Percentiles rank a stretch among this genome's conserved stretches.
Conservation (phyloP, 2,797 vertebrate species). For the Myoxocephalus aenaeus region DNA sequence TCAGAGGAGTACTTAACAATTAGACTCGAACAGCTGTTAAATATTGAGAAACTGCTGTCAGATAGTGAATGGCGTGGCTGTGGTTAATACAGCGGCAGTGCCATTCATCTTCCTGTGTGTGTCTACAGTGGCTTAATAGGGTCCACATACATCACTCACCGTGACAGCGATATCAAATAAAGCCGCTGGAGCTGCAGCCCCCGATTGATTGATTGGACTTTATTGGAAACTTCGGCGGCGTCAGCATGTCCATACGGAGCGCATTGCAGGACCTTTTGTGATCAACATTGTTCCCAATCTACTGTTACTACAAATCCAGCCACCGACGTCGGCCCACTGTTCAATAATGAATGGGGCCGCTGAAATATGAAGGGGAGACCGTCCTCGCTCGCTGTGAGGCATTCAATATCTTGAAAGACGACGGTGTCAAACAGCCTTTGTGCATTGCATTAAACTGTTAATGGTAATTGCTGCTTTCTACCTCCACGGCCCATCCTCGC, state of each 20-base stretch:
- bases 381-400: conserved; percentile 28
- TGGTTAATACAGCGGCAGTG: conserved; percentile 1
- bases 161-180: conserved; percentile 44
- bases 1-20: conserved; percentile 34
- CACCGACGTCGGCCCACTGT: conserved; percentile 47
- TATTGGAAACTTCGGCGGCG: conserved; percentile 17
- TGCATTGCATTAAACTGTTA: conserved; percentile 27
- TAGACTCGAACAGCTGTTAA: conserved; percentile 49
- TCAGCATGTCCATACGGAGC: conserved; percentile 28
- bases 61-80: conserved; percentile 23
- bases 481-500: background rate
- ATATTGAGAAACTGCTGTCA: conserved; percentile 44
- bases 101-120: conserved; percentile 31
- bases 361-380: conserved; percentile 73
- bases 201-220: conserved; percentile 40
- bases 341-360: conserved; percentile 61
- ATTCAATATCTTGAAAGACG: conserved; percentile 47
- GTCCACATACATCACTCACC: conserved; percentile 33
- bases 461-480: conserved; percentile 9
- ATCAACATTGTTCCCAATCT: conserved; percentile 25
- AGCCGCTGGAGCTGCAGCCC: conserved; percentile 15
- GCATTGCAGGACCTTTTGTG: conserved; percentile 5
- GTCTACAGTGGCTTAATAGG: conserved; percentile 26
- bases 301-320: conserved; percentile 53
- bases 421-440: conserved; percentile 25